Conservation (phyloP, 1,140 invertebrate species). For the Drosophila ambigua region DNA sequence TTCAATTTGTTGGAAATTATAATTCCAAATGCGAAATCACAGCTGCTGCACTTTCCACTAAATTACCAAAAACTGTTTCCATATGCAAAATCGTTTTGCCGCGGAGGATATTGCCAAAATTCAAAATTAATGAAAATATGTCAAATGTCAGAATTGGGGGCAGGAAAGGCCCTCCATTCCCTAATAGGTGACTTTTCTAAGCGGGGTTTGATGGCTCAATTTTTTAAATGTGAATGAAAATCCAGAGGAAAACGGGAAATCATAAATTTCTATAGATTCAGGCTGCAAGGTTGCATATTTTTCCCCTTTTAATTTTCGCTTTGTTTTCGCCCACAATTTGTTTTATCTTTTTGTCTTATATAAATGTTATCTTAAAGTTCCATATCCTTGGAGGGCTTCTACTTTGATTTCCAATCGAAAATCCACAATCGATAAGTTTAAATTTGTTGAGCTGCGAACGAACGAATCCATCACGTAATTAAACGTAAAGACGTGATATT, state of each 20-base stretch:
- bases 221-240: too few relatives aligned
- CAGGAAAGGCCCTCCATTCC: background rate
- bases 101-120: constrained; percentile 4
- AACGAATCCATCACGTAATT: constrained; percentile 72
- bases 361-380: too few relatives aligned
- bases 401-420: constrained; percentile 3
- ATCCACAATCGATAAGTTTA: constrained; percentile 38
- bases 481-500: constrained; percentile 74
- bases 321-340: too few relatives aligned
- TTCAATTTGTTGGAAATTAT: constrained; percentile 40
- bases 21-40: constrained; percentile 10
- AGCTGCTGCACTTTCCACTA: constrained; percentile 14
- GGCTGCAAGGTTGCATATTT: too few relatives aligned
- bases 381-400: too few relatives aligned
- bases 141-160: background rate
- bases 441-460: constrained; percentile 11
- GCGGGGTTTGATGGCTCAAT: too few relatives aligned
- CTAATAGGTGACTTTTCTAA: too few relatives aligned
- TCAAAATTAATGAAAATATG: constrained; percentile 7
- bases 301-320: background rate
- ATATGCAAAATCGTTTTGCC: constrained; percentile 38
- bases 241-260: too few relatives aligned
- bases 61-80: constrained; percentile 32
- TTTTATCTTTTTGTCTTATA: background rate
- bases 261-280: too few relatives aligned